These are phyloP conservation scores for Papilio gigon DNA, from an alignment of 2,888 invertebrate genomes.

Conservation along the genomic window DNA sequence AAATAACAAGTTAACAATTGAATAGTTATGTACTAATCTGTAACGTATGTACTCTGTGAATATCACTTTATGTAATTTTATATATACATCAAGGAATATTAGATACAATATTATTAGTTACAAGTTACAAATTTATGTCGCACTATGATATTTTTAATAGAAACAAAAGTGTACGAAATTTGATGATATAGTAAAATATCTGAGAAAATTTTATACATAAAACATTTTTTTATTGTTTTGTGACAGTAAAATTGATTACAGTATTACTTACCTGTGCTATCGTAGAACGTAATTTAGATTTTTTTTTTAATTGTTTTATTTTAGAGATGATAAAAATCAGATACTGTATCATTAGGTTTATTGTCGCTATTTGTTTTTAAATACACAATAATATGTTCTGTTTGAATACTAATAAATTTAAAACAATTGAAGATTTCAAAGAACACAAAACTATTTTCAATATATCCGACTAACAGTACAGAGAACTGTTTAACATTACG, in stretches of 20 bases:
- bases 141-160: background rate
- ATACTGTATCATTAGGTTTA: background rate
- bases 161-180: background rate
- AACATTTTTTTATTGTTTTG: too few relatives aligned
- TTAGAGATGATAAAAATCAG: too few relatives aligned
- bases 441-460: background rate
- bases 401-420: background rate
- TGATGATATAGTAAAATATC: too few relatives aligned
- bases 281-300: too few relatives aligned
- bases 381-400: background rate
- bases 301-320: too few relatives aligned
- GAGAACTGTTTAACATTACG: background rate
- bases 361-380: background rate
- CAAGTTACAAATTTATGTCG: background rate
- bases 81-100: background rate
- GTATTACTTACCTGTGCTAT: too few relatives aligned
- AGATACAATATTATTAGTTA: background rate
- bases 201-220: too few relatives aligned
- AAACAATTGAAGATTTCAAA: background rate
- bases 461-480: background rate
- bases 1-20: conserved; percentile 5
- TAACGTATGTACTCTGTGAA: background rate
- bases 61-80: background rate
- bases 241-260: too few relatives aligned
- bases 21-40: conserved; percentile 3